A percentile compares a stretch with the other conserved stretches of the same genome.
Evolutionary conservation across 2,113 vertebrate species (phyloP).

Genomic region (Bubo scandiacus): DNA sequence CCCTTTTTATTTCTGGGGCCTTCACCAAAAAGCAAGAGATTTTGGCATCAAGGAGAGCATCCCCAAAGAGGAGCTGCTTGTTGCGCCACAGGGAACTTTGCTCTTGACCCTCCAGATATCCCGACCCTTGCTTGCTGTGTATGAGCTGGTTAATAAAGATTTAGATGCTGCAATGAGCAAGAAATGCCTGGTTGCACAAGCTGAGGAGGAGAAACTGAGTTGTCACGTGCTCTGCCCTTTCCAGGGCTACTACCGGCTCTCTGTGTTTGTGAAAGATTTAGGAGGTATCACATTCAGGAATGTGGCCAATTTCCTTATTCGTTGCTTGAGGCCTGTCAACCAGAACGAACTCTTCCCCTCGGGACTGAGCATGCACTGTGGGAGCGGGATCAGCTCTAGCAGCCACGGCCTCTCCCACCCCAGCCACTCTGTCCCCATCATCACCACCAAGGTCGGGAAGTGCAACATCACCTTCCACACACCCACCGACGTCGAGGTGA

Average conservation of each 20-base stretch:
- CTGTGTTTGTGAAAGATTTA: conserved; percentile 76
- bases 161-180: conserved; percentile 64
- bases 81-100: conserved; percentile 58
- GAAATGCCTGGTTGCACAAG: conserved; percentile 75
- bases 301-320: conserved; percentile 74
- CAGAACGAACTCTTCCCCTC: conserved; percentile 74
- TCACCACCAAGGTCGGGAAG: conserved; percentile 75
- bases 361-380: conserved; percentile 68
- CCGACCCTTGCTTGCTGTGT: conserved; percentile 66
- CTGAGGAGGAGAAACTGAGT: conserved; percentile 68
- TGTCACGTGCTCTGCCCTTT: conserved; percentile 77
- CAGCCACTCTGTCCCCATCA: conserved; percentile 69
- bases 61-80: conserved; percentile 48
- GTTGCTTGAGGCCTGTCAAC: conserved; percentile 51
- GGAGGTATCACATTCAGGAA: conserved; percentile 74
- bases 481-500: conserved; percentile 18
- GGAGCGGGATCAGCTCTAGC: conserved; percentile 73
- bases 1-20: conserved; percentile 79
- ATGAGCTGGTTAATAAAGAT: conserved; percentile 71
- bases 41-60: conserved; percentile 71
- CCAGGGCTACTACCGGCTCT: conserved; percentile 76
- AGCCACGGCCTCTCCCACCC: conserved; percentile 73
- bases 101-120: conserved; percentile 69
- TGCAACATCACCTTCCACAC: conserved; percentile 80
- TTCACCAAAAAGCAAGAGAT: conserved; percentile 57